Percentiles rank a stretch among this genome's conserved stretches.
These are phyloP conservation scores for Sylvia borin DNA, from an alignment of 2,797 vertebrate genomes.

Conservation along the genomic window DNA sequence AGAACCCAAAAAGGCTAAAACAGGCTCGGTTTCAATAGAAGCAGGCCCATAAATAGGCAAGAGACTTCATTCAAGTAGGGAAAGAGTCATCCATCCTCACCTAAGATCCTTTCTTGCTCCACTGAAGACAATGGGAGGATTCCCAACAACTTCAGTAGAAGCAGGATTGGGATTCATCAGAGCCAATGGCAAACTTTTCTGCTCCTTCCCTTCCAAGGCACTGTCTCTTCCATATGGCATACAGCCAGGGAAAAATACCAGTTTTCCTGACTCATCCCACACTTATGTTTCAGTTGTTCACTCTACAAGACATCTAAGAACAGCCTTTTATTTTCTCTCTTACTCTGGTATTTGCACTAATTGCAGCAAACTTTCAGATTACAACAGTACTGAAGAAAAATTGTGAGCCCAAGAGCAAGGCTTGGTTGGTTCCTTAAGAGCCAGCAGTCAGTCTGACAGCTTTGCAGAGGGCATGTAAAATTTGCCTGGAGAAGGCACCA, in stretches of 20 bases:
- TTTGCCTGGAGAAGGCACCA: conserved; percentile 64
- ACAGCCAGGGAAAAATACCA: conserved; percentile 46
- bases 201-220: conserved; percentile 65
- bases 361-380: conserved; percentile 32
- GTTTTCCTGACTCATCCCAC: conserved; percentile 47
- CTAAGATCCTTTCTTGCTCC: conserved; percentile 60
- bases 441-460: conserved; percentile 39
- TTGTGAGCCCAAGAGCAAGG: conserved; percentile 42
- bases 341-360: conserved; percentile 4
- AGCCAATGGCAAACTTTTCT: conserved; percentile 54
- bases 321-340: conserved; percentile 61
- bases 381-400: conserved; percentile 49
- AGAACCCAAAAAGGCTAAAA: conserved; percentile 70
- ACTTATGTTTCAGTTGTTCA: conserved; percentile 48
- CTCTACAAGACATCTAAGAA: conserved; percentile 51
- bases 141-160: conserved; percentile 55
- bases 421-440: neutral
- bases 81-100: conserved; percentile 65
- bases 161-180: conserved; percentile 63
- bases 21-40: conserved; percentile 72
- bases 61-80: conserved; percentile 70
- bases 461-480: conserved; percentile 42
- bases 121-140: conserved; percentile 48
- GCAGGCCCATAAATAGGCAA: conserved; percentile 68
- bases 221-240: conserved; percentile 46